A percentile compares a stretch with the other conserved stretches of the same genome.
Evolutionary conservation across 1,140 invertebrate genomes (phyloP).

Genomic region (Oppia nitens): DNA sequence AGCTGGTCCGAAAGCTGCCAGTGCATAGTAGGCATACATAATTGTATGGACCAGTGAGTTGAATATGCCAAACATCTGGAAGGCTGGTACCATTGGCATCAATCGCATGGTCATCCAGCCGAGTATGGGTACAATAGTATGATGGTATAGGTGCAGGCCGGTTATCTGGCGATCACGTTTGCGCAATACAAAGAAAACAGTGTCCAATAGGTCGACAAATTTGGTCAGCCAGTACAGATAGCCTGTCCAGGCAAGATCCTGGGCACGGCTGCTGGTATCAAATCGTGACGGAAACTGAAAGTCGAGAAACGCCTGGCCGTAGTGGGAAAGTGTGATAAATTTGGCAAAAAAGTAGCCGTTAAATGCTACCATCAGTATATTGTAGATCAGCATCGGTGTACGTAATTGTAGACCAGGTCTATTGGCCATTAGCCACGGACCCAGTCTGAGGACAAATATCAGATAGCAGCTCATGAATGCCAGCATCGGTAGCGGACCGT

Average conservation of each 20-base stretch:
- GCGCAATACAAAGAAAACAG: constrained; percentile 59
- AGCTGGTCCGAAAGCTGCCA: constrained; percentile 35
- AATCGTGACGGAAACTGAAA: background rate
- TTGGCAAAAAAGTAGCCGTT: constrained; percentile 14
- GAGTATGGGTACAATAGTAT: constrained; percentile 35
- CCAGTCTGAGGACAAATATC: background rate
- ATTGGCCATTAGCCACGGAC: background rate
- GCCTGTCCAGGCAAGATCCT: background rate
- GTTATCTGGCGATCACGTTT: constrained; percentile 83
- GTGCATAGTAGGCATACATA: constrained; percentile 40
- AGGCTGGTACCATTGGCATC: background rate
- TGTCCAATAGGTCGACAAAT: constrained; percentile 10
- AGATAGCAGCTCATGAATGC: background rate
- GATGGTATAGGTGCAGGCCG: constrained; percentile 84
- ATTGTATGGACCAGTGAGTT: constrained; percentile 41
- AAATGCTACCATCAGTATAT: background rate
- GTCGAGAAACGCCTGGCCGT: background rate
- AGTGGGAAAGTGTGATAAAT: background rate
- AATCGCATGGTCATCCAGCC: background rate
- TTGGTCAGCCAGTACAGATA: constrained; percentile 25
- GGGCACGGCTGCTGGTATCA: constrained; percentile 26
- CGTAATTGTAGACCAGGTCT: background rate
- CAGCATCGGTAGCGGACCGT: background rate
- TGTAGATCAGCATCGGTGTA: background rate
- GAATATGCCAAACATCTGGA: constrained; percentile 31